Percentiles rank a stretch among this genome's conserved stretches.
These are phyloP conservation scores for Sinosuthora webbiana DNA, from an alignment of 2,113 vertebrate species.

Conservation along the genomic window DNA sequence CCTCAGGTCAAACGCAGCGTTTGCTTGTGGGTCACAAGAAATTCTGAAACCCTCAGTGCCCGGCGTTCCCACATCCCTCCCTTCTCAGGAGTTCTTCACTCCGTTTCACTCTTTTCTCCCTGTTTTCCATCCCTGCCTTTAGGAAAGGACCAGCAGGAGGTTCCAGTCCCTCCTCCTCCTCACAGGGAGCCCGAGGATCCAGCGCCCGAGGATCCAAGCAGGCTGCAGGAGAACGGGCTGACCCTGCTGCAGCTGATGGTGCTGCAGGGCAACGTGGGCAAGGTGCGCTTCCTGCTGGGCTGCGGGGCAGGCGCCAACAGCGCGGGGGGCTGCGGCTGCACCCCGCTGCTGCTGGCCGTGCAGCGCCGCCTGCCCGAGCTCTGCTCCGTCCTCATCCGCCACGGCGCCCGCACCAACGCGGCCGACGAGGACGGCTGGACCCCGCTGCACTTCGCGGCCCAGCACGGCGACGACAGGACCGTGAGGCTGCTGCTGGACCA, in stretches of 20 bases:
- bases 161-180: rapidly evolving
- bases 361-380: slow-evolving; percentile 75
- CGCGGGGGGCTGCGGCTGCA: slow-evolving; percentile 71
- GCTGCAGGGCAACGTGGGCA: slow-evolving; percentile 70
- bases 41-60: background rate
- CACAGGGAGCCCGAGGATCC: background rate
- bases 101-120: background rate
- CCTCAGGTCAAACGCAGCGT: background rate
- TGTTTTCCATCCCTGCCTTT: background rate
- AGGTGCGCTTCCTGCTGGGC: slow-evolving; percentile 75
- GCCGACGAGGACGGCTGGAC: slow-evolving; percentile 81
- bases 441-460: slow-evolving; percentile 82
- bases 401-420: slow-evolving; percentile 45
- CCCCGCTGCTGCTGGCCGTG: slow-evolving; percentile 77
- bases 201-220: slow-evolving; percentile 54
- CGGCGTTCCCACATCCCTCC: background rate
- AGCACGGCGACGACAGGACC: slow-evolving; percentile 78
- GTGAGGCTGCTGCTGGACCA: slow-evolving; percentile 78
- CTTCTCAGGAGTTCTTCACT: background rate
- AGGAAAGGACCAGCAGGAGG: background rate
- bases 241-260: slow-evolving; percentile 78
- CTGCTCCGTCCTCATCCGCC: slow-evolving; percentile 71
- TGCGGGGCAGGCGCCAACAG: slow-evolving; percentile 74
- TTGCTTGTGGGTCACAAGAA: background rate
- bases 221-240: slow-evolving; percentile 60